Conservation (phyloP, 2,113 vertebrate species). For the Syngnathoides biaculeatus region DNA sequence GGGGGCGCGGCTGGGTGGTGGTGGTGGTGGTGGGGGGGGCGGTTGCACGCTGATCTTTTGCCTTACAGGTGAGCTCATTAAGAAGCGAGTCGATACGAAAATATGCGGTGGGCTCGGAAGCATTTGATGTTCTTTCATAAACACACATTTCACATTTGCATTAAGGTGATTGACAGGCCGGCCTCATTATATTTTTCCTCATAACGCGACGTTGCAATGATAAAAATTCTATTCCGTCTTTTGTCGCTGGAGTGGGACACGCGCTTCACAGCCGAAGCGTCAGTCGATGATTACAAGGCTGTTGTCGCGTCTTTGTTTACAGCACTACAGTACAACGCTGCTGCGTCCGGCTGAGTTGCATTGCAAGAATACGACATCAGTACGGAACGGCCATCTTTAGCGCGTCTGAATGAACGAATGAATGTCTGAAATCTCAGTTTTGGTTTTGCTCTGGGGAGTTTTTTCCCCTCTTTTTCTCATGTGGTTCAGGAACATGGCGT, state of each 20-base stretch:
- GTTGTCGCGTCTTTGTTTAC: background rate
- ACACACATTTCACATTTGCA: constrained; percentile 5
- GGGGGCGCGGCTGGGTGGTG: too few relatives aligned
- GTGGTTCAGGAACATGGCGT: too few relatives aligned
- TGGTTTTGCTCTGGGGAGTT: too few relatives aligned
- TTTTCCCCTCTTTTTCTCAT: too few relatives aligned
- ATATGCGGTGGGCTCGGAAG: constrained; percentile 15
- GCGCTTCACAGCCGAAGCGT: background rate
- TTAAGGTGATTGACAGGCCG: constrained; percentile 7
- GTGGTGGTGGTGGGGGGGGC: background rate
- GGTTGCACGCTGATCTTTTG: constrained; percentile 34
- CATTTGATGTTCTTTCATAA: constrained; percentile 20
- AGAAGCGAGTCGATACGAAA: background rate
- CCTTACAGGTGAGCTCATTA: constrained; percentile 55
- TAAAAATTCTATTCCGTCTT: background rate
- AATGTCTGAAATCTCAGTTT: too few relatives aligned
- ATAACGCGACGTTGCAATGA: background rate
- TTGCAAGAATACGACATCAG: too few relatives aligned
- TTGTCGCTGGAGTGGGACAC: background rate
- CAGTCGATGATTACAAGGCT: background rate
- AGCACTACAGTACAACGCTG: background rate
- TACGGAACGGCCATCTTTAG: too few relatives aligned
- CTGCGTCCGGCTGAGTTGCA: too few relatives aligned
- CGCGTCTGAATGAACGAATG: too few relatives aligned
- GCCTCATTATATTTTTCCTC: background rate